Percentiles rank a stretch among this genome's conserved stretches.
Conservation (phyloP, 1,140 invertebrate genomes). For the Solenopsis fugax region DNA sequence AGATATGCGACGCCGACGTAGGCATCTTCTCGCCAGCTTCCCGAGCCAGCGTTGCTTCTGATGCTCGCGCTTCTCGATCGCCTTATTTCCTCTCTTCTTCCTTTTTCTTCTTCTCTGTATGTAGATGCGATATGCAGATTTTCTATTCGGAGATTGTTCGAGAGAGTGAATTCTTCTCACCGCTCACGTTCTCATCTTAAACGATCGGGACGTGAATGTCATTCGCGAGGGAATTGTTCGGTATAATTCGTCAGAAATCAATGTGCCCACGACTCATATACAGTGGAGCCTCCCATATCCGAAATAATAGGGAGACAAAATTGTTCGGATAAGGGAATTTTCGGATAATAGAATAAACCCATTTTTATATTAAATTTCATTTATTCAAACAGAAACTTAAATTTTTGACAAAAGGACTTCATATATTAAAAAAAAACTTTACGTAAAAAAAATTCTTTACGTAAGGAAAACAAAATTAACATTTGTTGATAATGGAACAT, state of each 20-base stretch:
- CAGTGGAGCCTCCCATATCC: too few relatives aligned
- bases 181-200: constrained; percentile 28
- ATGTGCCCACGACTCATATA: neutral
- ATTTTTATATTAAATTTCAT: too few relatives aligned
- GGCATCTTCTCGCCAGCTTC: neutral
- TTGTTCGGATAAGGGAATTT: too few relatives aligned
- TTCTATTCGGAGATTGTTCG: neutral
- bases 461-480: too few relatives aligned
- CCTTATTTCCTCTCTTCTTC: neutral
- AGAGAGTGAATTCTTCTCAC: constrained; percentile 21
- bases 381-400: too few relatives aligned
- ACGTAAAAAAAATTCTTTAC: too few relatives aligned
- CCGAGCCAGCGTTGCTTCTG: neutral
- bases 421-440: too few relatives aligned
- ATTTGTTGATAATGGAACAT: too few relatives aligned
- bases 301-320: too few relatives aligned
- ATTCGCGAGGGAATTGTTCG: constrained; percentile 1
- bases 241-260: constrained; percentile 12
- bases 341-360: too few relatives aligned
- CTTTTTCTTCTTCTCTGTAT: neutral
- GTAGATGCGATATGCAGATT: neutral
- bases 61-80: neutral
- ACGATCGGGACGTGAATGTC: constrained; percentile 31
- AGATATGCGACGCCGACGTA: neutral
- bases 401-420: too few relatives aligned